phyloP scores from a whole-genome alignment of 2,113 vertebrate species.

The Chloropsis hardwickii region DNA sequence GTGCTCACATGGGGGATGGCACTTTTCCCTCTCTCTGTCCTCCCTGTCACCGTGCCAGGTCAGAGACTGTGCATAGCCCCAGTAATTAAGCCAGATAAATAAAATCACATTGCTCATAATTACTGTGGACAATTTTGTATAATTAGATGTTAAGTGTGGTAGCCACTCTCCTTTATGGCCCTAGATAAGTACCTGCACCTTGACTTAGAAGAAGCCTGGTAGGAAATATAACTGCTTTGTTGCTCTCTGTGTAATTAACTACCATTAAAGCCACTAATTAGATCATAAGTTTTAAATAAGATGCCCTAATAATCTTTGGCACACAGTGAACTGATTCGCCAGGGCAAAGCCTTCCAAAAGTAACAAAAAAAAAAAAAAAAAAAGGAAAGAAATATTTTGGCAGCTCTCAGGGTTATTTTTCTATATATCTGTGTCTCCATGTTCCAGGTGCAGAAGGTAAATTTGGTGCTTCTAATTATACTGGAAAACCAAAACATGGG shows the following conservation, averaged over 20 bases:
- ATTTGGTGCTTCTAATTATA: neutral
- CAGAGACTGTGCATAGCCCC: conserved; percentile 66
- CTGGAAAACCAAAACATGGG: neutral
- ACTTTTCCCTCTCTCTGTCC: conserved; percentile 56
- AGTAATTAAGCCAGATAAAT: conserved; percentile 78
- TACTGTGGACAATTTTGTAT: conserved; percentile 73
- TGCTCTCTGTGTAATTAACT: conserved; percentile 80
- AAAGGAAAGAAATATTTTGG: conserved; percentile 43
- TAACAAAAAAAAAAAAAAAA: conserved; percentile 17
- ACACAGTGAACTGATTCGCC: conserved; percentile 69
- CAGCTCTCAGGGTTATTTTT: conserved; percentile 47
- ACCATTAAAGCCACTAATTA: conserved; percentile 80
- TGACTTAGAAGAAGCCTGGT: conserved; percentile 59
- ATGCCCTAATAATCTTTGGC: conserved; percentile 80
- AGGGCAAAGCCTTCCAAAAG: conserved; percentile 71
- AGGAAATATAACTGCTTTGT: conserved; percentile 76
- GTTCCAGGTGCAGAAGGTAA: neutral
- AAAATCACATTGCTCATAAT: conserved; percentile 83
- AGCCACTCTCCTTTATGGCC: conserved; percentile 74
- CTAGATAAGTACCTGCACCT: conserved; percentile 72
- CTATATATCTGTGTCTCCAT: neutral
- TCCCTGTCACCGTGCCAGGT: conserved; percentile 69
- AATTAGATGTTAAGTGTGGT: conserved; percentile 79
- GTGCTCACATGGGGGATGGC: neutral
- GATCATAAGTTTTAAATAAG: conserved; percentile 82